A percentile compares a stretch with the other conserved stretches of the same genome.
Evolutionary conservation across 2,888 invertebrate species (phyloP).

Genomic region (Sinhomidia bicolor): DNA sequence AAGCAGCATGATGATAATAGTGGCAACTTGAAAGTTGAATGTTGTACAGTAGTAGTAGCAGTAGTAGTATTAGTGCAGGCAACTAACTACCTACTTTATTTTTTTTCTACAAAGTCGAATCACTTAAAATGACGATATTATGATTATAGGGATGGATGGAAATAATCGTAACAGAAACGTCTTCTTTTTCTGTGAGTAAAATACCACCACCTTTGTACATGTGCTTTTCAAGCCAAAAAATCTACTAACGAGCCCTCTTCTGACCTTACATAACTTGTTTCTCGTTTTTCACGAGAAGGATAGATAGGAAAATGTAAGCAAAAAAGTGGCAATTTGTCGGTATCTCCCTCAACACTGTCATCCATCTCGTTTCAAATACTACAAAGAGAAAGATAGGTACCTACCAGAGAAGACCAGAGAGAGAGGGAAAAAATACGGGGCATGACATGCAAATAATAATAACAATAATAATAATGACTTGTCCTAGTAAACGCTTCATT

Average conservation of each 20-base stretch:
- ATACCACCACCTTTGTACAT: not conserved
- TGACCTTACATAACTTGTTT: conserved; percentile 68
- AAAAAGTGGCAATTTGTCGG: conserved; percentile 56
- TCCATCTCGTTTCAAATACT: conserved; percentile 21
- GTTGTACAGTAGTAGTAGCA: no score
- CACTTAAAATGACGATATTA: not conserved
- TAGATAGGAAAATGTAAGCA: not conserved
- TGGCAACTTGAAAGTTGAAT: no score
- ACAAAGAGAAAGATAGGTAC: not conserved
- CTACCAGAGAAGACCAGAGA: no score
- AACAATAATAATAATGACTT: conserved; percentile 63
- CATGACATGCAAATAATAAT: conserved; percentile 71
- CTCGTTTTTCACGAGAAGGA: conserved; percentile 12
- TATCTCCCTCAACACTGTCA: conserved; percentile 43
- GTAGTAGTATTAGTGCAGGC: no score
- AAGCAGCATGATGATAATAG: no score
- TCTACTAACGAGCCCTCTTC: conserved; percentile 58
- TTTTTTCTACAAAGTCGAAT: no score
- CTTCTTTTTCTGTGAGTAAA: not conserved
- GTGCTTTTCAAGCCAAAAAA: not conserved
- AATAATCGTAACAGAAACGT: not conserved
- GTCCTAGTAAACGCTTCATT: conserved; percentile 64
- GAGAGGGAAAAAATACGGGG: conserved; percentile 49
- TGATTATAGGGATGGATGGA: not conserved
- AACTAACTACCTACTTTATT: no score